These are phyloP conservation scores for Pelobates cultripes DNA, from an alignment of 2,797 vertebrate species.

Conservation along the genomic window DNA sequence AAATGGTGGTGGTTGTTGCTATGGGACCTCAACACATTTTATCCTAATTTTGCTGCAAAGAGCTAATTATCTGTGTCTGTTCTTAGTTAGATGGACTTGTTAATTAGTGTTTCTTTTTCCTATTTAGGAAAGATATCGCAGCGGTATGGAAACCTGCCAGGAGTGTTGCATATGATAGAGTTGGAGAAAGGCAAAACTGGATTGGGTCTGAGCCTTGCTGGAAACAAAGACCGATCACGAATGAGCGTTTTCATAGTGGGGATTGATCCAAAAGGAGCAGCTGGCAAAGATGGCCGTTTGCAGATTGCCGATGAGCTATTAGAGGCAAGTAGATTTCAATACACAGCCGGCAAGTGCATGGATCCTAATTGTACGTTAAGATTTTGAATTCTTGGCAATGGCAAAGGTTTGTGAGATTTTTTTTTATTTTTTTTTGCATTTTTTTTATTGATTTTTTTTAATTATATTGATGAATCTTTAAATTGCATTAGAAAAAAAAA, in stretches of 20 bases:
- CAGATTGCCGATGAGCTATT: conserved; percentile 92
- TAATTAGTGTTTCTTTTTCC: conserved; percentile 46
- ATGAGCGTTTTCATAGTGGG: conserved; percentile 97
- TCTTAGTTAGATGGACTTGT: conserved; percentile 47
- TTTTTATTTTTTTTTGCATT: too few relatives aligned
- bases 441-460: too few relatives aligned
- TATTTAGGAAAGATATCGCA: conserved; percentile 82
- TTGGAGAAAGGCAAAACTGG: conserved; percentile 92
- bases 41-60: conserved; percentile 43
- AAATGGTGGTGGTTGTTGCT: conserved; percentile 43
- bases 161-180: conserved; percentile 88
- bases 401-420: too few relatives aligned
- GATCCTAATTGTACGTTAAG: conserved; percentile 33
- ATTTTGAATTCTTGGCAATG: neutral
- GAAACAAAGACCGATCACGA: conserved; percentile 91
- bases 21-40: conserved; percentile 43
- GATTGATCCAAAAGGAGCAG: conserved; percentile 91
- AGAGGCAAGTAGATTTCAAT: conserved; percentile 79
- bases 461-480: too few relatives aligned
- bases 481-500: too few relatives aligned
- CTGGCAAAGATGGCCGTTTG: conserved; percentile 87
- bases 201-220: conserved; percentile 94
- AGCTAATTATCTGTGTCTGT: conserved; percentile 52
- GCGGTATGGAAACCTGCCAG: conserved; percentile 86
- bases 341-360: conserved; percentile 29